These are phyloP conservation scores for Bombus difficillimus DNA, from an alignment of 1,140 invertebrate species.

Conservation along the genomic window DNA sequence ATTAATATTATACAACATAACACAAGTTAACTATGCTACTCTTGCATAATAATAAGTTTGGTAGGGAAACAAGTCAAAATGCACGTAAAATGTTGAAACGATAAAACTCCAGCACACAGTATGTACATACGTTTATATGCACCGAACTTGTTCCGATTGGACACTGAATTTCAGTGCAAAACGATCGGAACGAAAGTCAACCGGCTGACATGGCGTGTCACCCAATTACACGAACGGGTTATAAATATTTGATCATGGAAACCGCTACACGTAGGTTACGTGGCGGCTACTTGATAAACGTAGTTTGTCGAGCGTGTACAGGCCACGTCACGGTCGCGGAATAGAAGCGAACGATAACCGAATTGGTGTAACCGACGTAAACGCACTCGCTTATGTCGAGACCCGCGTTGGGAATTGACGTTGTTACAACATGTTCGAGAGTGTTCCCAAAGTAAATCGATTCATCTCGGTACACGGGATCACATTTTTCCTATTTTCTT, in stretches of 20 bases:
- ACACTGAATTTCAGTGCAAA: no score
- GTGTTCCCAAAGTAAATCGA: neutral
- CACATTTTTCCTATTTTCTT: neutral
- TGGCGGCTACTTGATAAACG: constrained; percentile 13
- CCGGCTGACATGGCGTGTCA: neutral
- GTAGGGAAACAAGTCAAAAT: neutral
- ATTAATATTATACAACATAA: no score
- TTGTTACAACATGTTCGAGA: neutral
- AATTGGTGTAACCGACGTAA: constrained; percentile 27
- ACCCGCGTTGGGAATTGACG: neutral
- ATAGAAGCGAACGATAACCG: constrained; percentile 13
- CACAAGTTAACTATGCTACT: no score
- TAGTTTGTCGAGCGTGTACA: neutral
- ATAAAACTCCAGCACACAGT: neutral
- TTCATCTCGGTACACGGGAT: neutral
- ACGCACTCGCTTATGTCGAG: neutral
- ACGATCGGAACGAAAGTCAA: neutral
- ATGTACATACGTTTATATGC: neutral
- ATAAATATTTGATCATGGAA: constrained; percentile 41
- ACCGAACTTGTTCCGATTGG: neutral
- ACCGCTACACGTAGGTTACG: neutral
- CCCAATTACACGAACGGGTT: constrained; percentile 6
- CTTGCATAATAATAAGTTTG: no score
- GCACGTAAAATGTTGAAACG: neutral
- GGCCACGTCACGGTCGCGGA: neutral